Conservation (phyloP, 2,113 vertebrate species). For the Charina bottae region DNA sequence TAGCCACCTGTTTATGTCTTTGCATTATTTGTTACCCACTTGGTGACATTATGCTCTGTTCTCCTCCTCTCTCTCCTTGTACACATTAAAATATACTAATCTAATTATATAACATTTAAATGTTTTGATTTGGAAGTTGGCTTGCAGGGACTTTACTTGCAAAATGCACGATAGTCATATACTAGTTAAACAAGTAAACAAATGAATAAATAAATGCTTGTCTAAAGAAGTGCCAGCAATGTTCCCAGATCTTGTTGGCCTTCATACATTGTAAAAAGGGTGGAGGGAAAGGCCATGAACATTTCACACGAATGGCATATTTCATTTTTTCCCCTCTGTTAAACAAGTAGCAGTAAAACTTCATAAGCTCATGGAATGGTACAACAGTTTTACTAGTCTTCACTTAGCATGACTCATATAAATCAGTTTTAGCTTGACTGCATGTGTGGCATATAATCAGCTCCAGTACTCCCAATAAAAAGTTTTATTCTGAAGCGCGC, state of each 20-base stretch:
- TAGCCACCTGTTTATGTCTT: background rate
- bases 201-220: background rate
- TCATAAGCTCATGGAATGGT: slow-evolving; percentile 13
- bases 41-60: background rate
- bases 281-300: slow-evolving; percentile 20
- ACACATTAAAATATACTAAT: background rate
- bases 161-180: background rate
- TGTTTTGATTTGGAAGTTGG: background rate
- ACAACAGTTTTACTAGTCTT: slow-evolving; percentile 41
- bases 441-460: slow-evolving; percentile 22
- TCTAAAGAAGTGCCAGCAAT: background rate
- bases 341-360: slow-evolving; percentile 47
- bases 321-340: slow-evolving; percentile 36
- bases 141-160: background rate
- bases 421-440: slow-evolving; percentile 36
- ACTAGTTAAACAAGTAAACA: background rate
- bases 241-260: background rate
- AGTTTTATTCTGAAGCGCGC: slow-evolving; percentile 23
- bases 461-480: slow-evolving; percentile 25
- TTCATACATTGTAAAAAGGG: slow-evolving; percentile 43
- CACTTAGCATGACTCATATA: slow-evolving; percentile 48
- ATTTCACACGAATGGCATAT: slow-evolving; percentile 48
- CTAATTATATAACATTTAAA: background rate
- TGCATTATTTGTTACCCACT: background rate
- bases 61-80: background rate